phyloP scores from a whole-genome alignment of 2,888 invertebrate genomes.

The Platerodrilus igneus region DNA sequence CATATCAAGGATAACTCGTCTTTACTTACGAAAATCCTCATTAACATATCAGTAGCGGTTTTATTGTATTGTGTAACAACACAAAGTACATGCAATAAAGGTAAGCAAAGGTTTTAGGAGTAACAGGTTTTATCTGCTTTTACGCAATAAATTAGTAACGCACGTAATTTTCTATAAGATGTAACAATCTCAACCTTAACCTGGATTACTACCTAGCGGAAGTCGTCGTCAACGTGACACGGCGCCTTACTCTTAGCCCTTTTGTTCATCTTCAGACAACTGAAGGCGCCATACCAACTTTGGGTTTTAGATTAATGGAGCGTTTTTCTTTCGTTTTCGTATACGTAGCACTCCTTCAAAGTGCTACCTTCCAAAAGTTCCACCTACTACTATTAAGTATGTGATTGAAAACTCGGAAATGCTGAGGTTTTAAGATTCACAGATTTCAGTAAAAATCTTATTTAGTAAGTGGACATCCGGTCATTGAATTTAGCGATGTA shows the following conservation, averaged over 20 bases:
- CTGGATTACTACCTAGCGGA: conserved; percentile 25
- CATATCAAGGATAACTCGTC: conserved; percentile 35
- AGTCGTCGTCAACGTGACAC: conserved; percentile 35
- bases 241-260: conserved; percentile 41
- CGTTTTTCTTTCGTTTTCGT: conserved; percentile 62
- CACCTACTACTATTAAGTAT: conserved; percentile 7
- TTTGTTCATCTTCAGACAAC: conserved; percentile 42
- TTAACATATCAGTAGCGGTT: conserved; percentile 37
- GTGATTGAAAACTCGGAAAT: too few relatives aligned
- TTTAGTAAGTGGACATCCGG: too few relatives aligned
- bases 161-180: too few relatives aligned
- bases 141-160: too few relatives aligned
- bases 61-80: too few relatives aligned
- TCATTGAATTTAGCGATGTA: too few relatives aligned
- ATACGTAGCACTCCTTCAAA: conserved; percentile 45
- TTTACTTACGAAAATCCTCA: conserved; percentile 36
- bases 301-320: conserved; percentile 77
- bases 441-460: too few relatives aligned
- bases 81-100: too few relatives aligned
- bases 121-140: too few relatives aligned
- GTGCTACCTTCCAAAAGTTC: conserved; percentile 9
- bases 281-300: conserved; percentile 74
- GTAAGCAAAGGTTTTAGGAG: too few relatives aligned
- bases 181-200: conserved; percentile 29
- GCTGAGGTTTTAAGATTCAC: too few relatives aligned